Evolutionary conservation across 2,797 vertebrate species (phyloP).

Genomic region (Eulemur coronatus): DNA sequence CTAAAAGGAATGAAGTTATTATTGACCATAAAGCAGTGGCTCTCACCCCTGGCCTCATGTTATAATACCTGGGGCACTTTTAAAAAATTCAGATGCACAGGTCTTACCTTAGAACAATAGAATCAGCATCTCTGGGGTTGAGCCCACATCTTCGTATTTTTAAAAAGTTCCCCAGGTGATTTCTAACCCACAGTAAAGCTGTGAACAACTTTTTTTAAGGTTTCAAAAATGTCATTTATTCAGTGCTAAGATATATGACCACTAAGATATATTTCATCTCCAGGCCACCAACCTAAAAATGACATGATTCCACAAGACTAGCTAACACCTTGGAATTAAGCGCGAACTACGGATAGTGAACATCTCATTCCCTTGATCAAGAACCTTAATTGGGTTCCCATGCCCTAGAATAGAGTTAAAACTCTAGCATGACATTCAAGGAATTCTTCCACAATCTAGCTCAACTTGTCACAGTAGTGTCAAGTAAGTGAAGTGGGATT

Average conservation of each 20-base stretch:
- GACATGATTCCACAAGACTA: not conserved
- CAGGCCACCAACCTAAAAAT: not conserved
- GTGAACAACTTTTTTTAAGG: conserved; percentile 34
- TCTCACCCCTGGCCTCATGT: not conserved
- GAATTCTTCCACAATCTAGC: not conserved
- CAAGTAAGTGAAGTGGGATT: not conserved
- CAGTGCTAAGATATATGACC: not conserved
- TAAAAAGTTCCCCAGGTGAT: not conserved
- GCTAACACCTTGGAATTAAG: conserved; percentile 38
- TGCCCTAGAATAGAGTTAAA: not conserved
- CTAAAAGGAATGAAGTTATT: conserved; percentile 33
- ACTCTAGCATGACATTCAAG: not conserved
- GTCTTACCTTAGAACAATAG: not conserved
- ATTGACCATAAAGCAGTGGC: not conserved
- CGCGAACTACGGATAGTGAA: not conserved
- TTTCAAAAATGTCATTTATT: conserved; percentile 10
- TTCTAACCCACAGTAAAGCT: not conserved
- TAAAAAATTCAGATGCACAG: not conserved
- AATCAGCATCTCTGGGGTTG: not conserved
- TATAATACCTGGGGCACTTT: not conserved
- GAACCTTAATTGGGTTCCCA: not conserved
- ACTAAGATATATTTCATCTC: not conserved
- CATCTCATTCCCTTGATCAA: not conserved
- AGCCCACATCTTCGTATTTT: not conserved
- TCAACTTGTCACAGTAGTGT: not conserved